These are phyloP conservation scores for Caenorhabditis sp. DNA, from an alignment of 2,888 invertebrate species.

Conservation along the genomic window DNA sequence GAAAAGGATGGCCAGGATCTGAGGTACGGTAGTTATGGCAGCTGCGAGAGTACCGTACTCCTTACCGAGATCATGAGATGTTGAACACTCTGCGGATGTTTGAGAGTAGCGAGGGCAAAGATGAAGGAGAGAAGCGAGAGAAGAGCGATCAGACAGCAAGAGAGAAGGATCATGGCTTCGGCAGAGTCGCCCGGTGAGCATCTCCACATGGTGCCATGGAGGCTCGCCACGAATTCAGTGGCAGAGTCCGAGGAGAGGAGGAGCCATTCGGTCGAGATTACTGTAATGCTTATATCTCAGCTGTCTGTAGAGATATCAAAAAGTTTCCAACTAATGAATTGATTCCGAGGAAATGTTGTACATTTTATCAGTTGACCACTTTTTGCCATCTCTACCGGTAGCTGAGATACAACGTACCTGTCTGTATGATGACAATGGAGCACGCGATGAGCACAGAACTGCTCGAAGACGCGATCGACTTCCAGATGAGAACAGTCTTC, in stretches of 20 bases:
- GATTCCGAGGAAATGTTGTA: too few relatives aligned
- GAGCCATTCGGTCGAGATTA: constrained; percentile 67
- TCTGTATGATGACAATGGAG: constrained; percentile 55
- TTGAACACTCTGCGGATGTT: constrained; percentile 60
- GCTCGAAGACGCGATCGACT: constrained; percentile 33
- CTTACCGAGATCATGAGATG: constrained; percentile 62
- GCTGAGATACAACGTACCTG: too few relatives aligned
- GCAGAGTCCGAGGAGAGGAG: constrained; percentile 60
- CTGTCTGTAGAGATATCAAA: too few relatives aligned
- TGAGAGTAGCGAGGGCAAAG: constrained; percentile 59
- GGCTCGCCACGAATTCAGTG: constrained; percentile 57
- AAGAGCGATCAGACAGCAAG: constrained; percentile 55
- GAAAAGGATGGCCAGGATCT: constrained; percentile 56
- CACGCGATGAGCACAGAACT: constrained; percentile 43
- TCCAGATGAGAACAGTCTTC: constrained; percentile 57
- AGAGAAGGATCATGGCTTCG: constrained; percentile 44
- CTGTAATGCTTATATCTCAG: too few relatives aligned
- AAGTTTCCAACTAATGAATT: too few relatives aligned
- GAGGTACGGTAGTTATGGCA: too few relatives aligned
- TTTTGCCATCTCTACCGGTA: too few relatives aligned
- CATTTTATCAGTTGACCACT: too few relatives aligned
- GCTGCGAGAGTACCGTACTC: too few relatives aligned
- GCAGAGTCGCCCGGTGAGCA: constrained; percentile 63
- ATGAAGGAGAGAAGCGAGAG: constrained; percentile 59
- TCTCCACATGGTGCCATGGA: constrained; percentile 65